Evolutionary conservation across 2,888 invertebrate genomes (phyloP), one percentile per base, ranked within the genome.

Genomic region (Erebia epiphron): DNA sequence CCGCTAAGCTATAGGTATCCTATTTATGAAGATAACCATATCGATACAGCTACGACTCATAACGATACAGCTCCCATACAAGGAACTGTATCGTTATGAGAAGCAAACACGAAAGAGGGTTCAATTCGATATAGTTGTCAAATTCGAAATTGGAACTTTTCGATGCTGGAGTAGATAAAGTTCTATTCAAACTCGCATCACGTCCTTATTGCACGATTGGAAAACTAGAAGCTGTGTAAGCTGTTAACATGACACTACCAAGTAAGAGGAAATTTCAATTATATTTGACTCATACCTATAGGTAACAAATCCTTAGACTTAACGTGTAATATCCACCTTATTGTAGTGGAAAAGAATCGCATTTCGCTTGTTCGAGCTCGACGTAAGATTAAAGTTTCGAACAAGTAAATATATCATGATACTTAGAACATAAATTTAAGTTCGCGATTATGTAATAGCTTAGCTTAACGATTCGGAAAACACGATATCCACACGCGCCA

Each of bases 181-280:
- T 62, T 71, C 13, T 52, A 62, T 66, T 68, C 46, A 14, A 49
- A 65, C 54, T 68, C 65, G 49, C 61, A 35, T 61, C 68, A 71
- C 68, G 71, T 68, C 21, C 16, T 41, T 56, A 11, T 46, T 63
- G 52, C 63, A 63, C 67, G 71, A 63, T 60, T 63, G 63, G 62
- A 58, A 49, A 57, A 71, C 70, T 67, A 54, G 62, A 50, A 63
- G 58, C 52, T 71, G 58, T 60, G 57, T 63, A 57, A 52, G 13
- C 18, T 62, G 52, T 63, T 60, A 69, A 52, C 65, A 58, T 50
- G 65, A 71, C 68, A 65, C 68, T 61, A 26, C 46, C 49, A 49
- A 63, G 57, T 54, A 56, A 68, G 61, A 49, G 41, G 64, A 71
- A 71, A 69, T 69, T 67, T 69, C 69, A 52, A 69, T 67, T 61